Base-by-base conservation (phyloP, 2,888 invertebrate genomes). In the Tiliacea citrago region DNA sequence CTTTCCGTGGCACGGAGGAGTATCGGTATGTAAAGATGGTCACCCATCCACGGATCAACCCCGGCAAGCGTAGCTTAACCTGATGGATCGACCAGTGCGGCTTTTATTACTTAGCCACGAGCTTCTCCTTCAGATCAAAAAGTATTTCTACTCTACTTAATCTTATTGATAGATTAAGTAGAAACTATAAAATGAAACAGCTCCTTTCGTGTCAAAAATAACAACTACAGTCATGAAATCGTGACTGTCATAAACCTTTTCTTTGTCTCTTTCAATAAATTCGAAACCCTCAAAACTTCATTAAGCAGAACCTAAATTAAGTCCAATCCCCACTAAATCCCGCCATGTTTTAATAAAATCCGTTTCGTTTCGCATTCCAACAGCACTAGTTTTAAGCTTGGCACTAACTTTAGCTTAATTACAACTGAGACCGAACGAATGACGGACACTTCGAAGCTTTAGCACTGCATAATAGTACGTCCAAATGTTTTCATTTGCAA, bases 391-490 rank as follows among this genome's bases (percentile, higher is more conserved):
- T 77, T 66, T 63, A 71, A 77, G 67, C 81, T 60, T 58, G 55
- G 63, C 62, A 74, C 75, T 75, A 81, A 83, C 76, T 83, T 77
- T 53, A 47, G 61, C 66, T 77, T 83, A 86, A 86, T 83, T 83
- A 79, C 79, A 75, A 67, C 63, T 69, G 62, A 74, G 82, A 73
- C 77, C 67, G 55, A 70, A 71, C 53, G 63, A 70, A 75, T 86
- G 85, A 86, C 60, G 71, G 80, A 86, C 77, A 85, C 74, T 82
- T 82, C 62, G 74, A 73, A 82, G 85, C 75, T 82, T 82, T 72
- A 78, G 45, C 69, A 66, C 73, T 57, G 68, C 60, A 75, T 86
- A 81, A 86, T 78, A 79, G 87, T 79, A 77, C 71, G 73, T 77
- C 70, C 76, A 75, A 85, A 87, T 72, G 77, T 78, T 83, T 79